Evolutionary conservation across 2,797 vertebrate genomes (phyloP), one percentile per base, ranked within the genome.

Genomic region (Delichon dasypus): DNA sequence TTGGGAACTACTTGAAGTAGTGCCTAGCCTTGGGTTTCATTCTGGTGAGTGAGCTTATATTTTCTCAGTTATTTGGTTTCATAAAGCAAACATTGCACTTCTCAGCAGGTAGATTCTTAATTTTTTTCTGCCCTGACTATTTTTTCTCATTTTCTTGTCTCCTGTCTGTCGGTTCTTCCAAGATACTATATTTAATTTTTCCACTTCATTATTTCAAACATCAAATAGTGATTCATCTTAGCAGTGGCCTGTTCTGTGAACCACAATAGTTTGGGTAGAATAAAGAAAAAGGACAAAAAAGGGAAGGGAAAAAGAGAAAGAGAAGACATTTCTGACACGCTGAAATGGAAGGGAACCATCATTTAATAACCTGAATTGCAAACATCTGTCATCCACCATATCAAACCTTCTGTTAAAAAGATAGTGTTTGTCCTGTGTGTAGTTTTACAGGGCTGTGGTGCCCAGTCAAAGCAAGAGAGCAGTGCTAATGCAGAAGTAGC

Each of bases 281-380:
- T 93, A 95, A 90, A 93, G 91, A 90, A 96, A 97, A 93, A 25
- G 44, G 54, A 47, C 48, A 48, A 74, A 95, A 95, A 90, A 61
- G n/a, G 75, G 85, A 83, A 74, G 47, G 47, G 79, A 45, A 72
- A 55, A 72, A 84, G 30, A 66, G 47, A 64, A 73, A 83, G 64
- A 73, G 73, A 71, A 91, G 79, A 71, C 12, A 2, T 57, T 94
- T 93, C 92, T 95, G 93, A 92, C 90, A 93, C 77, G 73, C 79
- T 97, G 91, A 96, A 96, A 97, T 97, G 95, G 95, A 97, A 97
- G 90, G 79, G 94, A 98, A 92, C 96, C 89, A 91, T 97, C 92
- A 85, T 97, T 98, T 97, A 96, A 91, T 97, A 97, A 95, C 93
- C 96, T 54, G 29, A 97, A 97, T 97, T 97, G 96, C 96, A 97